These are phyloP conservation scores for Drosophila paulistorum DNA, from an alignment of 1,140 invertebrate species.

Conservation along the genomic window DNA sequence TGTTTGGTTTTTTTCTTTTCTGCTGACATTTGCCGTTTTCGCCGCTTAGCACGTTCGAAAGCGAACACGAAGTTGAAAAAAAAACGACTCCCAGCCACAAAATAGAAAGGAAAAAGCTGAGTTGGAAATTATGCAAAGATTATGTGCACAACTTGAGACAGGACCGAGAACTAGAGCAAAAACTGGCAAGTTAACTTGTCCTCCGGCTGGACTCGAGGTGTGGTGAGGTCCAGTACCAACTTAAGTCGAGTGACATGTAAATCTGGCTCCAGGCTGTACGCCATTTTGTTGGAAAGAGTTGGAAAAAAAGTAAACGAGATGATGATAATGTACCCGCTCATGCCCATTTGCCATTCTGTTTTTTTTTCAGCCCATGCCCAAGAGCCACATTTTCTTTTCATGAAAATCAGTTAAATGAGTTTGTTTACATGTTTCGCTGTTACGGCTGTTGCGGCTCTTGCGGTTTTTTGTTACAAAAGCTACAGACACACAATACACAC, in stretches of 20 bases:
- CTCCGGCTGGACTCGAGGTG: slow-evolving; percentile 41
- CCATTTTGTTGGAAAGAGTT: slow-evolving; percentile 73
- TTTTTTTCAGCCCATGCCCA: slow-evolving; percentile 46
- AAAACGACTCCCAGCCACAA: neutral
- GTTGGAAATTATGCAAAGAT: slow-evolving; percentile 77
- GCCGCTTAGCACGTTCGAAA: slow-evolving; percentile 37
- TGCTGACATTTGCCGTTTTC: slow-evolving; percentile 73
- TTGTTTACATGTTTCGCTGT: slow-evolving; percentile 73
- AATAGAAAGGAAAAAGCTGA: slow-evolving; percentile 38
- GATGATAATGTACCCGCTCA: slow-evolving; percentile 52
- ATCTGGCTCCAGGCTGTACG: slow-evolving; percentile 67
- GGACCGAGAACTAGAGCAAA: slow-evolving; percentile 17
- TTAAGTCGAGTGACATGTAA: slow-evolving; percentile 78
- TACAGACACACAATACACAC: slow-evolving; percentile 43
- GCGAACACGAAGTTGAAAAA: neutral
- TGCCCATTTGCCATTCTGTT: slow-evolving; percentile 29
- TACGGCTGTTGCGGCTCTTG: slow-evolving; percentile 20
- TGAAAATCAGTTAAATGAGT: slow-evolving; percentile 81
- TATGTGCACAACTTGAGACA: slow-evolving; percentile 64
- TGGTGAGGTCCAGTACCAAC: slow-evolving; percentile 56
- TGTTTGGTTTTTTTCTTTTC: slow-evolving; percentile 51
- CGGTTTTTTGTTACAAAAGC: slow-evolving; percentile 17
- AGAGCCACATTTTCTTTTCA: slow-evolving; percentile 73
- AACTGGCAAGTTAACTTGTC: slow-evolving; percentile 53
- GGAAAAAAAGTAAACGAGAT: slow-evolving; percentile 28